Evolutionary conservation across 1,140 invertebrate species (phyloP).

Genomic region (Drosophila kikkawai): DNA sequence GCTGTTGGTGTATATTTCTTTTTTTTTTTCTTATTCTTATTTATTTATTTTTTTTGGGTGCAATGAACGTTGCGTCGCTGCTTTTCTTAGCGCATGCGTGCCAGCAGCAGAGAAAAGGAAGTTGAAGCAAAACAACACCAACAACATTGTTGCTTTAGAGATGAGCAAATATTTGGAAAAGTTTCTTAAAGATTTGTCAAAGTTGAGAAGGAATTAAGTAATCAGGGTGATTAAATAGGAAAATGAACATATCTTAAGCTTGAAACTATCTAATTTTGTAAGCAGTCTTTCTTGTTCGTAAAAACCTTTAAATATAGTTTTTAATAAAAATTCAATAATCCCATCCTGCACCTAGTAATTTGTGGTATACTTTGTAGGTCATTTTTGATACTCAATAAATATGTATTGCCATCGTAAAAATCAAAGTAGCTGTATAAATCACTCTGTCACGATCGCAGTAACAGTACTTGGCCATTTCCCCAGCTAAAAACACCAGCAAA

Average conservation of each 20-base stretch:
- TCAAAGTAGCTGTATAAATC: conserved; percentile 46
- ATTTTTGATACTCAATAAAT: conserved; percentile 44
- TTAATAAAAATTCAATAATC: conserved; percentile 13
- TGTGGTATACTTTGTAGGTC: conserved; percentile 28
- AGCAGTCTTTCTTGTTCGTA: too few species aligned
- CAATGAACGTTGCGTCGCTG: conserved; percentile 76
- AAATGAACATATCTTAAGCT: too few species aligned
- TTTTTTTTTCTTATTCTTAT: conserved; percentile 41
- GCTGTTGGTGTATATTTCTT: conserved; percentile 39
- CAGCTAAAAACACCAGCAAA: conserved; percentile 23
- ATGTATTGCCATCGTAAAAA: conserved; percentile 29
- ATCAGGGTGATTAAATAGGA: too few species aligned
- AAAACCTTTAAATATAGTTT: conserved; percentile 6
- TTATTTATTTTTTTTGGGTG: conserved; percentile 65
- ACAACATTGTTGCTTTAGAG: conserved; percentile 51
- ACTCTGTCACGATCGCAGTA: conserved; percentile 49
- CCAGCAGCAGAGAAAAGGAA: conserved; percentile 29
- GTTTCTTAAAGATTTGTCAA: conserved; percentile 1
- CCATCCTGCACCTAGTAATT: conserved; percentile 11
- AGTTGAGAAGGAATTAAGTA: conserved; percentile 11
- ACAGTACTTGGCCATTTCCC: conserved; percentile 18
- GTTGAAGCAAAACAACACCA: conserved; percentile 22
- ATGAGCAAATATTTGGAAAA: conserved; percentile 44
- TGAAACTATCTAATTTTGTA: not conserved
- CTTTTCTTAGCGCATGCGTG: conserved; percentile 68